Evolutionary conservation across 2,888 invertebrate species (phyloP), one percentile per base, ranked within the genome.

Genomic region (Lepetodrilus schrolli): DNA sequence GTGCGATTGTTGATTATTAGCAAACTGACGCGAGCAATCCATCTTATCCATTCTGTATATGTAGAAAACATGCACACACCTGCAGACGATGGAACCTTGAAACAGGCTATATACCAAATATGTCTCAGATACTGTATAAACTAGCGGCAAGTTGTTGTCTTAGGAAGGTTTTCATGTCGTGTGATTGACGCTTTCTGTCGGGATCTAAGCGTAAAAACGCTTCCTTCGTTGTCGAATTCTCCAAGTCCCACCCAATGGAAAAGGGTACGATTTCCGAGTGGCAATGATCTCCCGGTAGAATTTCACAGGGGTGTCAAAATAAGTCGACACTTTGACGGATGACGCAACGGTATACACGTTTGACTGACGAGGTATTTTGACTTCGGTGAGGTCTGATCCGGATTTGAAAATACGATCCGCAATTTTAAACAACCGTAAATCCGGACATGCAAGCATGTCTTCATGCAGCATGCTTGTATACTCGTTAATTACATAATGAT

Each of bases 231-330:
- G 58, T 58, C 58, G 34, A 17, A 30, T 17, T 23, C 34, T 0
- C 30, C 17, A 10, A 17, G 58, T 30, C 58, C 30, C 58, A 58
- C 58, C 58, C 58, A 58, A 17, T n/a, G 17, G 17, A 30, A 17
- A 2, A 17, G 58, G 30, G 58, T 58, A 58, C 10, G 34, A 58
- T 58, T 30, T 34, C 58, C 34, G 17, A 17, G 58, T 30, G 58
- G 17, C 26, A 34, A 26, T 58, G 26, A 30, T 58, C 30, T 34
- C n/a, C 58, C 58, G 58, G 58, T 58, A 10, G 26, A 58, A 58
- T 58, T 58, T 58, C 58, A 58, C 58, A 13, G 58, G 58, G 58
- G 58, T 58, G 58, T 58, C 58, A 58, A 58, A 58, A 58, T 58
- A 34, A 17, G 30, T 34, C 58, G 58, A 58, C 58, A 58, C 58